Conservation (phyloP, 2,797 vertebrate genomes). For the Silurus lanzhouensis region DNA sequence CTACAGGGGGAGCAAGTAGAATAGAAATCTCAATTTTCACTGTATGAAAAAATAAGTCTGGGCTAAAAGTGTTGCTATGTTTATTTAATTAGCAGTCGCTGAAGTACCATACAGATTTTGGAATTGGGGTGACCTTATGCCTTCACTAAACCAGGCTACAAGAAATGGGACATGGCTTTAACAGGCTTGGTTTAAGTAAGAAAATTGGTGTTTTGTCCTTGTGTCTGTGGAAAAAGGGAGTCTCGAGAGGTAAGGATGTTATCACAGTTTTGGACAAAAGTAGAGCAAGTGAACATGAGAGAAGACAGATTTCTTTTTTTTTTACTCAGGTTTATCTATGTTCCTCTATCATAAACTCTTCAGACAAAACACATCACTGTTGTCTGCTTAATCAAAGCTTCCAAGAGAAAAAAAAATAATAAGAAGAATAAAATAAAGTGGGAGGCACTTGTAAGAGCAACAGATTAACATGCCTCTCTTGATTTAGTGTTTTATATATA, state of each 20-base stretch:
- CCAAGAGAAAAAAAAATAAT: neutral
- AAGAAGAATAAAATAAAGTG: neutral
- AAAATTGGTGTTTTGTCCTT: slow-evolving; percentile 14
- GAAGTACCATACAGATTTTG: neutral
- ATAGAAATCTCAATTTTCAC: neutral
- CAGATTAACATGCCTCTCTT: slow-evolving; percentile 31
- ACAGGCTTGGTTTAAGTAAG: neutral
- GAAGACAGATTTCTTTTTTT: too few relatives aligned
- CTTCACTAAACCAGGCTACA: neutral
- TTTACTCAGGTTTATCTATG: neutral
- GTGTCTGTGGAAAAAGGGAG: neutral
- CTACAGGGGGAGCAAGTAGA: neutral
- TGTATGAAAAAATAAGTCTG: neutral
- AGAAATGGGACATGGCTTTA: slow-evolving; percentile 10
- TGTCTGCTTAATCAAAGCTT: slow-evolving; percentile 9
- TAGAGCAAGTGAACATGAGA: slow-evolving; percentile 6
- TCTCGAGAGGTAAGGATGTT: slow-evolving; percentile 6
- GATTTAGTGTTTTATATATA: slow-evolving; percentile 9
- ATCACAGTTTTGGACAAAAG: slow-evolving; percentile 18
- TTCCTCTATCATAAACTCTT: neutral
- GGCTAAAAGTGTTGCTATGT: neutral
- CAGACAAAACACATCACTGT: neutral
- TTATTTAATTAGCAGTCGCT: neutral
- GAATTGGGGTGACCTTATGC: neutral
- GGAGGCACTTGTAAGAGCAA: neutral